A percentile compares a stretch with the other conserved stretches of the same genome.
These are phyloP conservation scores for Allolobophora icterica DNA, from an alignment of 2,888 invertebrate genomes.

Conservation along the genomic window DNA sequence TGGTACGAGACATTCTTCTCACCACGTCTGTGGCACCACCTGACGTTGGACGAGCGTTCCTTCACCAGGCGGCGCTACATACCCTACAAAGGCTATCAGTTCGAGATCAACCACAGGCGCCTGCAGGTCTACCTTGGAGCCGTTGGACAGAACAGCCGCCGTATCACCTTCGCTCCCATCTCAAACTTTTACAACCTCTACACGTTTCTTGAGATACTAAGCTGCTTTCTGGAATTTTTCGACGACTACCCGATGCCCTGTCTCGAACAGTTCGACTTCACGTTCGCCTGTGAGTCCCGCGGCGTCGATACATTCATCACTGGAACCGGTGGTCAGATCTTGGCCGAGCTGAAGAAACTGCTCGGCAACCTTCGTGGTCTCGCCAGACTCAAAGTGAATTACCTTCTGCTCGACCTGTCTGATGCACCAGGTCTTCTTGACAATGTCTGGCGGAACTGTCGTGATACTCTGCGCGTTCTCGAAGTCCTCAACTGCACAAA, in stretches of 20 bases:
- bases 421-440: constrained; percentile 76
- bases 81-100: constrained; percentile 82
- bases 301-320: constrained; percentile 68
- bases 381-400: constrained; percentile 74
- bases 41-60: constrained; percentile 76
- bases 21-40: constrained; percentile 78
- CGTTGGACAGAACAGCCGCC: constrained; percentile 74
- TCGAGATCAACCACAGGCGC: constrained; percentile 76
- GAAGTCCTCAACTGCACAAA: constrained; percentile 79
- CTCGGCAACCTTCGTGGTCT: constrained; percentile 74
- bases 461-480: constrained; percentile 72
- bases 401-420: constrained; percentile 76
- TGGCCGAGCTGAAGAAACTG: constrained; percentile 65
- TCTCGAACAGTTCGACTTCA: constrained; percentile 69
- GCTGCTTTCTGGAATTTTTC: constrained; percentile 74
- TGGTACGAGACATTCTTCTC: constrained; percentile 73
- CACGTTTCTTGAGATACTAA: constrained; percentile 83
- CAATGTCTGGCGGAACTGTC: constrained; percentile 72
- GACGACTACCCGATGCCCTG: constrained; percentile 55
- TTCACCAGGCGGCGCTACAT: constrained; percentile 79
- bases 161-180: constrained; percentile 76
- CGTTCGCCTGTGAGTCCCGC: constrained; percentile 72
- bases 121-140: constrained; percentile 76
- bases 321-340: constrained; percentile 75
- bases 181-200: constrained; percentile 81